Base-by-base conservation (phyloP, 2,888 invertebrate species). In the Carcina quercana region DNA sequence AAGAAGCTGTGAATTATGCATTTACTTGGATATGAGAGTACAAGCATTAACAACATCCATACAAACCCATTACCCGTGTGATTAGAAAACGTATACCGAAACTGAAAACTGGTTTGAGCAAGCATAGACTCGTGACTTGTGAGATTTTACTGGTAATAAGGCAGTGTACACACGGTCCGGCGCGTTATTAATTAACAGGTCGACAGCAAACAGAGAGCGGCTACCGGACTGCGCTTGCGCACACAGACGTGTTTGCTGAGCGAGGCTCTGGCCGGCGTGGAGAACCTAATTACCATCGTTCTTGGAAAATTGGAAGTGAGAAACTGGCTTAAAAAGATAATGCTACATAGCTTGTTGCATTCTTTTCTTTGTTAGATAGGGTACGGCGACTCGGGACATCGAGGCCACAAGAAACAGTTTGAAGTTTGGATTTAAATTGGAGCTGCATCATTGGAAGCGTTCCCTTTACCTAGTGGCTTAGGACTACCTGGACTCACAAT, bases 121-220 rank as follows among this genome's bases (percentile, higher is more conserved):
- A 56, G 65, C 65, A 65, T 56, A 57, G 61, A 66, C 74, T 79
- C 82, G 80, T 83, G 82, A 82, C 78, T 79, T 67, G 80, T 80
- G 75, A 79, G 76, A 82, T 83, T 79, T 76, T 80, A 82, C 80
- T 65, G 62, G 82, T 82, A 83, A 83, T 83, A 83, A 83, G 82
- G 80, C 76, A 76, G 78, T 75, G 82, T 74, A 80, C 63, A 80
- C 78, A 80, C 57, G 59, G 67, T 59, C 59, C 75, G 64, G 65
- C 76, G 78, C 62, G 80, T 83, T 82, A 82, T 83, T 83, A 83
- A 83, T 83, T 83, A 83, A 74, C 82, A 80, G 75, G 74, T 83
- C 79, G 82, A 82, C 82, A 80, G 79, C 71, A 83, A 83, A 82
- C 76, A 82, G 71, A 62, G 64, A 59, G 66, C 61, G 64, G 82